phyloP scores from a whole-genome alignment of 2,888 invertebrate genomes.

The Magallana nippona region DNA sequence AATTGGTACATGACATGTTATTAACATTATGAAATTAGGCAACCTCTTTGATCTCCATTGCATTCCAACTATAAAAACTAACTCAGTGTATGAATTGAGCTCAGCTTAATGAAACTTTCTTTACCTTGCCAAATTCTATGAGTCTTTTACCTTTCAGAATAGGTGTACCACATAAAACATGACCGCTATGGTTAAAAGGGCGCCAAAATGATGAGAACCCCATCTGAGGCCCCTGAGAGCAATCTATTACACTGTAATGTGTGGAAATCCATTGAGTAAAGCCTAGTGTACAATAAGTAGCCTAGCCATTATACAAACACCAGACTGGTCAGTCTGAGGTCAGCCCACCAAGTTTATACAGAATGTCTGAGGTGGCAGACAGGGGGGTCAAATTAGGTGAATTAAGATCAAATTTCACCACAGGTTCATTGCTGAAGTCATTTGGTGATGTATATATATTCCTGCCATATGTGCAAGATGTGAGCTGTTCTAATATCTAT shows the following conservation, averaged over 20 bases:
- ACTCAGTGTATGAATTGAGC: neutral
- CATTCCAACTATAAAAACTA: neutral
- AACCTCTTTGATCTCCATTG: too few species aligned
- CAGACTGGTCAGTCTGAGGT: conserved; percentile 39
- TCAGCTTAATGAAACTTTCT: neutral
- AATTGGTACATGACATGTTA: too few species aligned
- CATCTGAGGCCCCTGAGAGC: neutral
- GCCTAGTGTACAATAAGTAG: conserved; percentile 36
- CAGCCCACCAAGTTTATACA: conserved; percentile 13
- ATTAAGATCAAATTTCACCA: conserved; percentile 26
- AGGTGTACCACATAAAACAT: neutral
- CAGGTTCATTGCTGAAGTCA: neutral
- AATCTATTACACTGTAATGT: conserved; percentile 33
- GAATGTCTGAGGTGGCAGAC: conserved; percentile 31
- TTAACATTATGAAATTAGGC: too few species aligned
- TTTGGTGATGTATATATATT: too few species aligned
- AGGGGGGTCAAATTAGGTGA: conserved; percentile 30
- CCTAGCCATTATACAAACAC: conserved; percentile 34
- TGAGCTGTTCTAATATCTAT: conserved; percentile 13
- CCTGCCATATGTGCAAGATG: neutral
- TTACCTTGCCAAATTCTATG: neutral
- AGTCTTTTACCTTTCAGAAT: conserved; percentile 12
- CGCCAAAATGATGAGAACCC: conserved; percentile 26
- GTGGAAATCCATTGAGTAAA: conserved; percentile 35
- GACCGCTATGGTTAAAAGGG: conserved; percentile 3